A percentile compares a stretch with the other conserved stretches of the same genome.
These are phyloP conservation scores for Mus spicilegus DNA, from an alignment of 2,113 vertebrate species.

Conservation along the genomic window DNA sequence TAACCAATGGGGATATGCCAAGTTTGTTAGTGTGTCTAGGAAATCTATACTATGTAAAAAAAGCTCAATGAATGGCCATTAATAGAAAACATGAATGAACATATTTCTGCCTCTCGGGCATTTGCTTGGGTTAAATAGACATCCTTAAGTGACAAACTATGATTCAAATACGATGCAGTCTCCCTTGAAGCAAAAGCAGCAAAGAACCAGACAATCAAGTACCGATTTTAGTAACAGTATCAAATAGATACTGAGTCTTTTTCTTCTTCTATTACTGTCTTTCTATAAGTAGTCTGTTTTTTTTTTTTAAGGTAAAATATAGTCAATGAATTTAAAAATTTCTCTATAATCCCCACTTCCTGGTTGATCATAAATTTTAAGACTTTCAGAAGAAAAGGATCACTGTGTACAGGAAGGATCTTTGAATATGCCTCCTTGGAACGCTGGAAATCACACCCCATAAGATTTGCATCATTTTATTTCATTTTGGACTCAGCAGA, in stretches of 20 bases:
- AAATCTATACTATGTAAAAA: neutral
- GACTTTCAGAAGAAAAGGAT: neutral
- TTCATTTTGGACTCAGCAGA: neutral
- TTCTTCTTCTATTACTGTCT: neutral
- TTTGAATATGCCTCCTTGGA: neutral
- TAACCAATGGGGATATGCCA: neutral
- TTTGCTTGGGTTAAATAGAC: neutral
- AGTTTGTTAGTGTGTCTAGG: neutral
- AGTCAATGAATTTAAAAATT: conserved; percentile 11
- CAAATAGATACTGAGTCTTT: conserved; percentile 6
- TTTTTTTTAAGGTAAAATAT: neutral
- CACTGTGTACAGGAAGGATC: neutral
- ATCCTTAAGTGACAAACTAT: neutral
- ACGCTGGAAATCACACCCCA: neutral
- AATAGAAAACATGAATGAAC: neutral
- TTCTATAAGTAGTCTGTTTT: neutral
- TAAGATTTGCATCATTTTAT: neutral
- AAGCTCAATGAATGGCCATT: neutral
- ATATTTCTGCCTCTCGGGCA: neutral
- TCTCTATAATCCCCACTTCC: neutral
- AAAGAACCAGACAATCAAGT: neutral
- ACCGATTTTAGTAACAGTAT: neutral
- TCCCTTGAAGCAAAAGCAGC: neutral
- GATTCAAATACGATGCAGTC: neutral
- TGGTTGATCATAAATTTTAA: neutral